Conservation (phyloP, 1,140 invertebrate genomes). For the Argopecten irradians region DNA sequence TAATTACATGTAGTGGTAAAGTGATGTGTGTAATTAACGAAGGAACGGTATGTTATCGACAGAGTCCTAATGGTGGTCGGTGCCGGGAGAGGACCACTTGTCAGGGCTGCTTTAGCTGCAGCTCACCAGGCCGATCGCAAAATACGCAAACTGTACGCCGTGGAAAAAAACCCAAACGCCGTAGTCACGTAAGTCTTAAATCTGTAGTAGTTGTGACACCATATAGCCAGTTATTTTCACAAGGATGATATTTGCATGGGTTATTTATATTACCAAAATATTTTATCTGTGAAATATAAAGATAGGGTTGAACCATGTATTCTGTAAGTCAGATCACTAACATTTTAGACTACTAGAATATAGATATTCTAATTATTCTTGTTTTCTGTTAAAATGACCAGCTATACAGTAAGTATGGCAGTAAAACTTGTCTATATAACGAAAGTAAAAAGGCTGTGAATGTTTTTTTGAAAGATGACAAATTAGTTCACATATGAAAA, state of each 20-base stretch:
- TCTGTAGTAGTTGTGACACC: too few relatives aligned
- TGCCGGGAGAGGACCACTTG: slow-evolving; percentile 96
- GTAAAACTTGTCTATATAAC: too few relatives aligned
- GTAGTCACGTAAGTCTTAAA: slow-evolving; percentile 89
- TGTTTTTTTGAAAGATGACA: too few relatives aligned
- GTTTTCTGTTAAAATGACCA: too few relatives aligned
- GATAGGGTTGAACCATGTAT: not conserved
- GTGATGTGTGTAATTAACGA: not conserved
- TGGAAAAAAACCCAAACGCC: slow-evolving; percentile 99
- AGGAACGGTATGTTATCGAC: slow-evolving; percentile 35
- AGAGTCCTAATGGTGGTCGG: slow-evolving; percentile 76
- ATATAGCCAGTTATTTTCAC: too few relatives aligned
- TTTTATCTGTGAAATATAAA: not conserved
- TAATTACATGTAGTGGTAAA: too few relatives aligned
- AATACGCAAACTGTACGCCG: slow-evolving; percentile 87
- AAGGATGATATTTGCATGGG: not conserved
- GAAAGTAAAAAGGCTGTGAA: too few relatives aligned
- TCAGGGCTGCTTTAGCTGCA: slow-evolving; percentile 89
- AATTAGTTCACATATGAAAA: too few relatives aligned
- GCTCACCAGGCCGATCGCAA: slow-evolving; percentile 82
- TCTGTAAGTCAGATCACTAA: not conserved
- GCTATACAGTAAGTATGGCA: too few relatives aligned
- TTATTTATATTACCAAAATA: not conserved
- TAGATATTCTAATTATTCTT: too few relatives aligned
- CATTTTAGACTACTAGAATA: too few relatives aligned